Base-by-base conservation (phyloP, 2,113 vertebrate species). In the Pelecanus crispus region DNA sequence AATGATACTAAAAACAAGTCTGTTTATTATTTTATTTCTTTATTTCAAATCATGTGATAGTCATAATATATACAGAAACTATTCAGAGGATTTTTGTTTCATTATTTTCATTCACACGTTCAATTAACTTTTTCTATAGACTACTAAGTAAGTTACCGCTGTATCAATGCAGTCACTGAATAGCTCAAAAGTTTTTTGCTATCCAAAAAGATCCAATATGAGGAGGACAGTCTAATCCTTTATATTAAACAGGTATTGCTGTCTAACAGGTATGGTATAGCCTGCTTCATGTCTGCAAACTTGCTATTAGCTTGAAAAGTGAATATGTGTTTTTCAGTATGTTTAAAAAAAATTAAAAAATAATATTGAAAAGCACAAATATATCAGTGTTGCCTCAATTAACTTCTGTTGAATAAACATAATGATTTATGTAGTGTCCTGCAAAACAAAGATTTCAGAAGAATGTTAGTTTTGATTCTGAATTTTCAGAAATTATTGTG, bases 261-360 rank as follows among this genome's bases (percentile, higher is more conserved):
- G 19, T 56, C 20, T 80, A 40, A 62, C 3, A 0, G 0, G 9
- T 40, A 31, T 44, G 12, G 10, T 29, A 38, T 19, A 78, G 22
- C 34, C 75, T 8, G 0, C 61, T 88, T 88, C 21, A 21, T 24
- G 18, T 20, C n/a, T 71, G 32, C 13, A 92, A 53, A 66, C n/a
- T 83, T 59, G 6, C 20, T 53, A 7, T 70, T 63, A 58, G 8
- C 38, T 49, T 90, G 34, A 59, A 71, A 8, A 70, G 4, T 28
- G 20, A 21, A 3, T 20, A 9, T 7, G 17, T 32, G 25, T 21
- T 66, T 44, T 83, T 86, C 11, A 34, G 16, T 32, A 44, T 62
- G 12, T 28, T 63, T 32, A 12, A 75, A 38, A 75, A 79, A 62
- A 58, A 36, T 4, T n/a, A 1, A 44, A 59, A 58, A 56, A 50